Percentiles rank a stretch among this genome's conserved stretches.
Evolutionary conservation across 1,140 invertebrate genomes (phyloP).

Genomic region (Apis mellifera): DNA sequence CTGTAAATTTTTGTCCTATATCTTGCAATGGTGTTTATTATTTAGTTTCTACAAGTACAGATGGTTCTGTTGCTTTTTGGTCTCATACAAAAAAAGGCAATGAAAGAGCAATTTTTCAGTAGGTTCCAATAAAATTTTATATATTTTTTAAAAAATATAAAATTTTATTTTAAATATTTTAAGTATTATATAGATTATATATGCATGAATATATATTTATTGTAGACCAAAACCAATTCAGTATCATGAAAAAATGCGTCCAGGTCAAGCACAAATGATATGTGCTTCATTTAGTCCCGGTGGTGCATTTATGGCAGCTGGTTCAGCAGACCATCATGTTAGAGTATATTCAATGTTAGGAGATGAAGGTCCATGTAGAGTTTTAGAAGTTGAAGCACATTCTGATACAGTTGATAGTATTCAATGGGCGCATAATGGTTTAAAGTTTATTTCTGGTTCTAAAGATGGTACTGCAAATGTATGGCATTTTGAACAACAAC

Average conservation of each 20-base stretch:
- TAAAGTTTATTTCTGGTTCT: constrained; percentile 96
- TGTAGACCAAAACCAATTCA: constrained; percentile 91
- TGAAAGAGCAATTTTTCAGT: constrained; percentile 84
- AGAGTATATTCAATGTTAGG: constrained; percentile 93
- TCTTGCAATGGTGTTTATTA: constrained; percentile 88
- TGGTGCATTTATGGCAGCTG: constrained; percentile 96
- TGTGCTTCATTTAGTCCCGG: constrained; percentile 97
- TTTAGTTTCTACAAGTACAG: constrained; percentile 96
- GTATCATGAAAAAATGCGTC: constrained; percentile 95
- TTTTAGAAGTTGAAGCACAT: constrained; percentile 90
- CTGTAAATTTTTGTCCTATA: constrained; percentile 96
- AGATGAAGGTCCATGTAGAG: constrained; percentile 85
- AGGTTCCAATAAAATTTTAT: constrained; percentile 56
- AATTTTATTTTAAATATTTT: constrained; percentile 7
- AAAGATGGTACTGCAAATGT: constrained; percentile 98
- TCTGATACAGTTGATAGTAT: constrained; percentile 97
- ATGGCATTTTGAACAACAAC: constrained; percentile 94
- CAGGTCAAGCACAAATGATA: constrained; percentile 97
- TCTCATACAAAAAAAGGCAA: constrained; percentile 85
- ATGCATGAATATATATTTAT: constrained; percentile 56
- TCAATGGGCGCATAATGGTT: constrained; percentile 93
- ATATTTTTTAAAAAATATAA: not conserved
- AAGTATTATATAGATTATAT: not conserved
- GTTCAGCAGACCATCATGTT: constrained; percentile 95
- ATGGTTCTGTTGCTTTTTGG: constrained; percentile 99